phyloP scores from a whole-genome alignment of 2,797 vertebrate species.

The Sebastes miniatus region DNA sequence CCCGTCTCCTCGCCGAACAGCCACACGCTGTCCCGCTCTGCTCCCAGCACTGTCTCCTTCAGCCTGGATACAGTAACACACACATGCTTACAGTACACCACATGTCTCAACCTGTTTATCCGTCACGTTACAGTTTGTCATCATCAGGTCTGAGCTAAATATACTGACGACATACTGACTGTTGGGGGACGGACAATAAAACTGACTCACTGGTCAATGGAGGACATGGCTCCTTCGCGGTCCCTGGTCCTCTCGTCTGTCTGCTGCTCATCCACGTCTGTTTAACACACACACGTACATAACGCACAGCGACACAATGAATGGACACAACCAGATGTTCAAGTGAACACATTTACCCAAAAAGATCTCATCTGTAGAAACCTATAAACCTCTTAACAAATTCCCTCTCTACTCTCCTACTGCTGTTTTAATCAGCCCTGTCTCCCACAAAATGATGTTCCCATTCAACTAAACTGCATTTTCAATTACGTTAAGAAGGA shows the following conservation, averaged over 20 bases:
- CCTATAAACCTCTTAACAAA: background rate
- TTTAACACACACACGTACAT: slow-evolving; percentile 5
- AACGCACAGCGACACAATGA: background rate
- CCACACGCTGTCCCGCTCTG: slow-evolving; percentile 46
- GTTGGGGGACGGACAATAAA: background rate
- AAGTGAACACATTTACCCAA: background rate
- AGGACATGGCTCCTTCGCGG: slow-evolving; percentile 42
- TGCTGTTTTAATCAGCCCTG: background rate
- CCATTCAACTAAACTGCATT: too few relatives aligned
- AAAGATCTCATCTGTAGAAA: background rate
- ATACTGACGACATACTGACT: background rate
- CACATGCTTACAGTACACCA: background rate
- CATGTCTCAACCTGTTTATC: background rate
- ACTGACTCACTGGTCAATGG: slow-evolving; percentile 68
- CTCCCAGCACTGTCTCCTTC: slow-evolving; percentile 46
- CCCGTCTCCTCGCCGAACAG: slow-evolving; percentile 55
- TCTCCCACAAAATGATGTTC: too few relatives aligned
- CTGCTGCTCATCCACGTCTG: slow-evolving; percentile 58
- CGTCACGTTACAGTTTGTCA: background rate
- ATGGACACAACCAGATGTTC: background rate
- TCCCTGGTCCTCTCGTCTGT: slow-evolving; percentile 31
- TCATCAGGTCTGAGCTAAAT: background rate
- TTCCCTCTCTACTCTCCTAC: background rate
- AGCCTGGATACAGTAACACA: slow-evolving; percentile 58
- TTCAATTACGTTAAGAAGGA: too few relatives aligned